Evolutionary conservation across 2,113 vertebrate genomes (phyloP).

Genomic region (Peromyscus maniculatus): DNA sequence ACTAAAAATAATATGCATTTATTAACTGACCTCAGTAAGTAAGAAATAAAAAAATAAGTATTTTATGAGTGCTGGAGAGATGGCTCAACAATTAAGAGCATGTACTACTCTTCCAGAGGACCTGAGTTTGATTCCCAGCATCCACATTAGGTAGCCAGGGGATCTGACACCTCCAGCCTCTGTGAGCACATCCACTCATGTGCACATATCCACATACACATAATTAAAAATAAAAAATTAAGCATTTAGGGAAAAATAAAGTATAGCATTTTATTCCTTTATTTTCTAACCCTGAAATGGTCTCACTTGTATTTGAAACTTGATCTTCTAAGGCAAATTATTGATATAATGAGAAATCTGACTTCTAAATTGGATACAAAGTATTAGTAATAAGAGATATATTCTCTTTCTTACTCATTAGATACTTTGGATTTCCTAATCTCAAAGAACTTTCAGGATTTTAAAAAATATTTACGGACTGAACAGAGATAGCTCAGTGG

Average conservation of each 20-base stretch:
- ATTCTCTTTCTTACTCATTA: conserved; percentile 16
- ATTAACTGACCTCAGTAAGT: not conserved
- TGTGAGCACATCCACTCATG: not conserved
- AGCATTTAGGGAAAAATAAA: conserved; percentile 27
- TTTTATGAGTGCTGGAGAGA: not conserved
- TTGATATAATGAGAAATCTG: conserved; percentile 36
- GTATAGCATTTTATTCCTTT: not conserved
- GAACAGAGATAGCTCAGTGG: too few species aligned
- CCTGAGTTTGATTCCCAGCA: not conserved
- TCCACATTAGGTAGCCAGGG: not conserved
- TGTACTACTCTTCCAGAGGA: not conserved
- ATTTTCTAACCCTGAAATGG: conserved; percentile 63
- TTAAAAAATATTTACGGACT: not conserved
- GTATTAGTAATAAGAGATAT: conserved; percentile 26
- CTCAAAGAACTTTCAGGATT: conserved; percentile 38
- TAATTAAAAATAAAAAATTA: not conserved
- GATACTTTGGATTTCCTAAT: conserved; percentile 10
- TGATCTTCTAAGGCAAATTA: conserved; percentile 54
- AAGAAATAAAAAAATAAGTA: conserved; percentile 61
- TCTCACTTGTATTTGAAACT: conserved; percentile 51
- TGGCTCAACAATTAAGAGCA: not conserved
- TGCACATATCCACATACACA: not conserved
- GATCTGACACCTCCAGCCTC: not conserved
- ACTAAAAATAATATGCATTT: not conserved
- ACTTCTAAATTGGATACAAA: conserved; percentile 56